Evolutionary conservation across 2,888 invertebrate genomes (phyloP).

Genomic region (Nemotelus nigrinus): DNA sequence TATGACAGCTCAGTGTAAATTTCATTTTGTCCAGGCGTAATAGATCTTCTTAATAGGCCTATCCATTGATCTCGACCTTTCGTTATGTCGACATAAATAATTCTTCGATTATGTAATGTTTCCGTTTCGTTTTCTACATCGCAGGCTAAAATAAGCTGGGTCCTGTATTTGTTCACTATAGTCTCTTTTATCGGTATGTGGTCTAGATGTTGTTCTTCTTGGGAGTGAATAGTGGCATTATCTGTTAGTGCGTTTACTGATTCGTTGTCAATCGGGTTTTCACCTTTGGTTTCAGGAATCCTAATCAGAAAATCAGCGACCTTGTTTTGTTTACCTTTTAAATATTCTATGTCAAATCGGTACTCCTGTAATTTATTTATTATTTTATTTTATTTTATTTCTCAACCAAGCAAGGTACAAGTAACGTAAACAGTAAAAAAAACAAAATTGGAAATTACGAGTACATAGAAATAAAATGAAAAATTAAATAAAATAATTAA

Average conservation of each 20-base stretch:
- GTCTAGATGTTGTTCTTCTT: conserved; percentile 45
- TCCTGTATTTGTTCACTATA: conserved; percentile 45
- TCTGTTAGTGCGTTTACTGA: conserved; percentile 8
- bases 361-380: too few relatives aligned
- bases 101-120: conserved; percentile 34
- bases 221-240: conserved; percentile 43
- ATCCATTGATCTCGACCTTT: conserved; percentile 26
- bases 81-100: conserved; percentile 35
- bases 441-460: too few relatives aligned
- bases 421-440: too few relatives aligned
- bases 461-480: too few relatives aligned
- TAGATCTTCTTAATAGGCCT: conserved; percentile 34
- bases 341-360: too few relatives aligned
- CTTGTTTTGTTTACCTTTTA: too few relatives aligned
- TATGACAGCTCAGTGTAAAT: conserved; percentile 42
- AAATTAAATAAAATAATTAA: too few relatives aligned
- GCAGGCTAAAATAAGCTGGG: conserved; percentile 45
- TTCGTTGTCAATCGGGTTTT: background rate
- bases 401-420: too few relatives aligned
- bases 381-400: too few relatives aligned
- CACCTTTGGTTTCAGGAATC: background rate
- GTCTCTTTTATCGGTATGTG: conserved; percentile 44
- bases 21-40: conserved; percentile 30
- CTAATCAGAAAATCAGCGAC: too few relatives aligned
- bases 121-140: conserved; percentile 28